Percentiles rank a stretch among this genome's conserved stretches.
phyloP scores from a whole-genome alignment of 2,888 invertebrate species.

The Punctoribates punctum region DNA sequence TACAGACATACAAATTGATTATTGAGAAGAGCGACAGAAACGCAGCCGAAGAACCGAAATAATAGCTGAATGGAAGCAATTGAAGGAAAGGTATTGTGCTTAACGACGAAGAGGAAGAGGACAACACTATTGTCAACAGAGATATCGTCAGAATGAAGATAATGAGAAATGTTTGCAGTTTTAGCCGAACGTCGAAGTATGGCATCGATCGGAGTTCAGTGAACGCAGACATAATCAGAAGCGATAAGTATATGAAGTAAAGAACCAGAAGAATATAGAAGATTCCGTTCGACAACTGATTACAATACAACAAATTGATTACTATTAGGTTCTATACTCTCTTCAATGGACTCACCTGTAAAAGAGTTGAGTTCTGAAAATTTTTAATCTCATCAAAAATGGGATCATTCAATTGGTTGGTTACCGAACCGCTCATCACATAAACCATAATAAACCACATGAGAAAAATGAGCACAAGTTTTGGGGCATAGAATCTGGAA shows the following conservation, averaged over 20 bases:
- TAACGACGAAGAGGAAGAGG: constrained; percentile 34
- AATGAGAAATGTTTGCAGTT: constrained; percentile 44
- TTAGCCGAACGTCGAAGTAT: constrained; percentile 65
- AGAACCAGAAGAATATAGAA: constrained; percentile 79
- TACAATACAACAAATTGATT: constrained; percentile 52
- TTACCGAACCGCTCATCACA: constrained; percentile 83
- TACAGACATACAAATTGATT: constrained; percentile 42
- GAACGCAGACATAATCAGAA: constrained; percentile 82
- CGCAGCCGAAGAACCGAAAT: constrained; percentile 38
- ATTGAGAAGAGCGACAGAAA: constrained; percentile 43
- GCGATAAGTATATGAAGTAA: constrained; percentile 77
- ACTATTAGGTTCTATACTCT: no score
- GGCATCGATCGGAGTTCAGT: constrained; percentile 94
- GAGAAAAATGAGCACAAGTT: constrained; percentile 76
- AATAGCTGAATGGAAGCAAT: constrained; percentile 43
- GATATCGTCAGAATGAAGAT: constrained; percentile 43
- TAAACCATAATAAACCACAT: constrained; percentile 82
- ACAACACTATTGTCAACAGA: constrained; percentile 41
- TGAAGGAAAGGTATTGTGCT: constrained; percentile 43
- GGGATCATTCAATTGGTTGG: constrained; percentile 81
- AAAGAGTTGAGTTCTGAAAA: constrained; percentile 33
- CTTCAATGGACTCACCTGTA: constrained; percentile 14
- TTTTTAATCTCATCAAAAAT: constrained; percentile 72
- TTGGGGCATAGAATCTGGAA: constrained; percentile 82
- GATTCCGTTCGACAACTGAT: constrained; percentile 80